Base-by-base conservation (phyloP, 2,888 invertebrate species). In the Idaea straminata region DNA sequence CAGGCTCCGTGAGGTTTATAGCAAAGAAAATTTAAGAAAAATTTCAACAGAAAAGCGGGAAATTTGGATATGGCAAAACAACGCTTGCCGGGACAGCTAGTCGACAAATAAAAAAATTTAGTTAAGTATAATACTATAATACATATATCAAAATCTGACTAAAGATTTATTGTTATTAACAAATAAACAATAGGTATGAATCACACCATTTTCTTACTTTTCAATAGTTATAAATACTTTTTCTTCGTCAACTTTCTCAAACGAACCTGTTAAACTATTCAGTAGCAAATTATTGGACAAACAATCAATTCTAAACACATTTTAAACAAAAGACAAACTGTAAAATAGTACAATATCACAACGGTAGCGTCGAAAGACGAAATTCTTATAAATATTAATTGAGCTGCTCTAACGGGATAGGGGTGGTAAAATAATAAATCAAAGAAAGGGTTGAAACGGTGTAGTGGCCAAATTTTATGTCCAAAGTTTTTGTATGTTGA, bases 401-500 rank as follows among this genome's bases (percentile, higher is more conserved):
- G 80, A 73, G 67, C 71, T 74, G 68, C 75, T 78, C 15, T 81
- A 81, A 81, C 79, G 77, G 47, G 59, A 61, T 70, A 66, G 74
- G 72, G 75, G 72, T 68, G 64, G 71, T 72, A 72, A 79, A 76
- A 67, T 66, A 65, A 73, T 83, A 84, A 83, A 82, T 78, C 71
- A 76, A 62, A 72, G 77, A 83, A 86, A 83, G 84, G 81, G 80
- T 76, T 76, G 25, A 47, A 85, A 82, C 85, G 76, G 87, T 74
- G 80, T 63, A 67, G 80, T 83, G 83, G 85, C 82, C 81, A 85
- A 81, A 81, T 69, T 85, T 83, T 85, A 82, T 78, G 66, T 64
- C 63, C 36, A 66, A 71, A 66, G 70, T 74, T 63, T 67, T 69
- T 68, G 64, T 69, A 66, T 68, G 64, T 36, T 59, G 57, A 61